A percentile compares a stretch with the other conserved stretches of the same genome.
Conservation (phyloP, 2,113 vertebrate genomes). For the Nannospalax galili region DNA sequence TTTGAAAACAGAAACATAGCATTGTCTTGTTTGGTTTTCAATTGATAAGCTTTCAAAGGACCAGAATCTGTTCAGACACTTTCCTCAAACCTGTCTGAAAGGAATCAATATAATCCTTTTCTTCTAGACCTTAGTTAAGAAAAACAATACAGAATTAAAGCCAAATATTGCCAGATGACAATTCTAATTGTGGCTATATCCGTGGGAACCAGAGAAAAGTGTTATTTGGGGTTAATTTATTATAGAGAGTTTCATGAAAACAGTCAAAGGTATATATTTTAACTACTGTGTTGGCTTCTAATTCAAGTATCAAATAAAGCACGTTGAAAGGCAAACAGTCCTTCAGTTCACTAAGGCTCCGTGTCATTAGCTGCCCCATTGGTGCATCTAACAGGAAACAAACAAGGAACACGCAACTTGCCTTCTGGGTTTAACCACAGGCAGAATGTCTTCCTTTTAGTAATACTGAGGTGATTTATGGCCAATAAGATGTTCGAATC, state of each 20-base stretch:
- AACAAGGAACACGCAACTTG: background rate
- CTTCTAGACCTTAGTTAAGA: background rate
- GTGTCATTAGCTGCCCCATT: slow-evolving; percentile 18
- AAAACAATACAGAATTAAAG: background rate
- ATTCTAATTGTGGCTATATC: slow-evolving; percentile 48
- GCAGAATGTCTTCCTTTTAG: slow-evolving; percentile 1
- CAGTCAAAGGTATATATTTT: slow-evolving; percentile 69
- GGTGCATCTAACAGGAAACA: background rate
- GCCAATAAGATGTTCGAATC: background rate
- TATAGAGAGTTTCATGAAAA: slow-evolving; percentile 61
- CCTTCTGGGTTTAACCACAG: background rate
- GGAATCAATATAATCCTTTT: background rate
- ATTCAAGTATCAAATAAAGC: slow-evolving; percentile 72
- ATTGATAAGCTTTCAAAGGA: background rate
- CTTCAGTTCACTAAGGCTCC: background rate
- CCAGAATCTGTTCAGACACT: background rate
- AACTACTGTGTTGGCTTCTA: slow-evolving; percentile 67
- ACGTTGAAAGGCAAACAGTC: slow-evolving; percentile 50
- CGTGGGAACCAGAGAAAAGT: slow-evolving; percentile 66
- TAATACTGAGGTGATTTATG: background rate
- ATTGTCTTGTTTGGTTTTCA: background rate
- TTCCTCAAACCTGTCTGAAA: slow-evolving; percentile 22
- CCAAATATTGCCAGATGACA: slow-evolving; percentile 37
- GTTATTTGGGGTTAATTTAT: slow-evolving; percentile 56
- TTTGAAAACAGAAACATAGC: background rate